Conservation (phyloP, 92 coral and sea anemone genomes). For the Heteractis magnifica region DNA sequence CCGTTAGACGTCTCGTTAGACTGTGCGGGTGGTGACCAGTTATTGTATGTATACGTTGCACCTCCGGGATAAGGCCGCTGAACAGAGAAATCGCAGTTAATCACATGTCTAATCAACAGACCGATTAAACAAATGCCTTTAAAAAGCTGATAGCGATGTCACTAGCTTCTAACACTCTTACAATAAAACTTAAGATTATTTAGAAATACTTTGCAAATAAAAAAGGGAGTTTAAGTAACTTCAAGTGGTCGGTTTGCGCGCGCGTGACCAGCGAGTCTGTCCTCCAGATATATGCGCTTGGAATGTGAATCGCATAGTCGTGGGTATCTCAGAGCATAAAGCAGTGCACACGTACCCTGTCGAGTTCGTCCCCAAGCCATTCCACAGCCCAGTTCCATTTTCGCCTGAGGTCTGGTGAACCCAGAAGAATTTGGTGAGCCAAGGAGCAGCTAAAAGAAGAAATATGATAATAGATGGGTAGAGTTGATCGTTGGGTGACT, state of each 20-base stretch:
- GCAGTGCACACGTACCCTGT: constrained; percentile 60
- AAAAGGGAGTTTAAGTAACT: too few relatives aligned
- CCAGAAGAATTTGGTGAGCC: constrained; percentile 87
- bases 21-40: constrained; percentile 99
- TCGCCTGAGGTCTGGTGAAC: constrained; percentile 76
- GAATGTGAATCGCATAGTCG: too few relatives aligned
- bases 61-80: constrained; percentile 95
- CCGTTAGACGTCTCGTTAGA: constrained; percentile 99
- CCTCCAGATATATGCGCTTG: too few relatives aligned
- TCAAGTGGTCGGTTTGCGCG: too few relatives aligned
- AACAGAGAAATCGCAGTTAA: not conserved
- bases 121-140: not conserved
- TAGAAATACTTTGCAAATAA: too few relatives aligned
- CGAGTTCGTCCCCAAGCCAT: constrained; percentile 96
- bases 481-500: too few relatives aligned
- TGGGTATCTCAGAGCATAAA: too few relatives aligned
- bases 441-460: constrained; percentile 66
- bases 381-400: constrained; percentile 96
- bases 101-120: not conserved
- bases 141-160: too few relatives aligned
- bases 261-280: too few relatives aligned
- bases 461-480: not conserved
- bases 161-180: too few relatives aligned
- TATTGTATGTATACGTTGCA: constrained; percentile 90
- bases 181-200: too few relatives aligned